Evolutionary conservation across 2,113 vertebrate species (phyloP).

Genomic region (Sapajus apella): DNA sequence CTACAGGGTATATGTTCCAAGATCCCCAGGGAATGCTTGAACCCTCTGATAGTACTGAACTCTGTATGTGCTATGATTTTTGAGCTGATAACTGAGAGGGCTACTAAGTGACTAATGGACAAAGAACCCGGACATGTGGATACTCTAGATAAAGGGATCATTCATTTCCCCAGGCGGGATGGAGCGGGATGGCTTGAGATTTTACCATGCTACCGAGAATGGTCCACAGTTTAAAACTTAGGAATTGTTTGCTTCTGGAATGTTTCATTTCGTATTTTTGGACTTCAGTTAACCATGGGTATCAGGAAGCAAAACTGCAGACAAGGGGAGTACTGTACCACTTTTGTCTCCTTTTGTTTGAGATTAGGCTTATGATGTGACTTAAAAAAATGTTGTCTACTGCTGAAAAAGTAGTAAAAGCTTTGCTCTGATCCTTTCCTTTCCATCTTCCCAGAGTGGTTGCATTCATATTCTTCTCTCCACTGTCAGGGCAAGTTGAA

Average conservation of each 20-base stretch:
- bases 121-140: background rate
- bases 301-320: background rate
- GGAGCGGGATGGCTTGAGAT: background rate
- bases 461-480: background rate
- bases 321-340: background rate
- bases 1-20: background rate
- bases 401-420: background rate
- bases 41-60: background rate
- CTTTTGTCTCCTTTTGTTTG: background rate
- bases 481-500: too few relatives aligned
- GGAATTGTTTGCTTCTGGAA: background rate
- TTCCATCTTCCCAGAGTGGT: background rate
- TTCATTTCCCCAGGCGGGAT: background rate
- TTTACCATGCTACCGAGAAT: background rate
- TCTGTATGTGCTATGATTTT: background rate
- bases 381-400: background rate
- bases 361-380: background rate
- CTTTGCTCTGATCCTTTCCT: fast-evolving
- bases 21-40: background rate
- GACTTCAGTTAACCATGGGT: background rate
- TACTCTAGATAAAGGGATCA: background rate
- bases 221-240: background rate
- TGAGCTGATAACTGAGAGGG: background rate
- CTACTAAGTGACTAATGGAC: background rate
- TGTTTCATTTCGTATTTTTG: background rate